These are phyloP conservation scores for Macaria notata DNA, from an alignment of 2,888 invertebrate genomes.

Conservation along the genomic window DNA sequence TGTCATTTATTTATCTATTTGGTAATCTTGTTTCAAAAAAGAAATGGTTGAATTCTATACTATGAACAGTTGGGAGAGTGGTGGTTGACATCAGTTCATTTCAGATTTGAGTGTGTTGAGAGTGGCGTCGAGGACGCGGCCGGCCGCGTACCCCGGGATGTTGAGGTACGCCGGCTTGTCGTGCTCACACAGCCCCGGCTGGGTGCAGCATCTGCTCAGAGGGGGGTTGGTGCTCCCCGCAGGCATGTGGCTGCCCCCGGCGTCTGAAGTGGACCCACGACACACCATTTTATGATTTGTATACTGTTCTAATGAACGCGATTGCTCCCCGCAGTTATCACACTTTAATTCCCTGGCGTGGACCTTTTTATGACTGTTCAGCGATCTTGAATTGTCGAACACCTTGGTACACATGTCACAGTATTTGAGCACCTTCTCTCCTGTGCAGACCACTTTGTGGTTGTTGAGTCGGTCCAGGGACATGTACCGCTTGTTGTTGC, in stretches of 20 bases:
- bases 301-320: conserved; percentile 77
- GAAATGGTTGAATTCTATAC: conserved; percentile 52
- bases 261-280: conserved; percentile 58
- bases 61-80: conserved; percentile 39
- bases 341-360: conserved; percentile 79
- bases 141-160: conserved; percentile 76
- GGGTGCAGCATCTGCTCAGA: conserved; percentile 70
- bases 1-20: conserved; percentile 70
- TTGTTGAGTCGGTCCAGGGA: conserved; percentile 78
- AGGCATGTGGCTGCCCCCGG: conserved; percentile 54
- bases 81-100: conserved; percentile 67
- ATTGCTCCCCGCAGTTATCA: conserved; percentile 77
- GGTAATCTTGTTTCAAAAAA: conserved; percentile 72
- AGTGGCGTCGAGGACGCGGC: conserved; percentile 73
- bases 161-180: conserved; percentile 79
- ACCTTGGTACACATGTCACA: conserved; percentile 82
- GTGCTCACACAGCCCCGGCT: conserved; percentile 77
- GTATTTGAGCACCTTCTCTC: conserved; percentile 76
- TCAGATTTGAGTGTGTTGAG: conserved; percentile 75
- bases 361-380: conserved; percentile 80
- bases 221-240: conserved; percentile 35
- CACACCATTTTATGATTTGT: conserved; percentile 78
- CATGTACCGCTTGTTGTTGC: conserved; percentile 80
- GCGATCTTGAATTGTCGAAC: conserved; percentile 78
- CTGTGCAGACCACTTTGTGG: conserved; percentile 78